Conservation (phyloP, 2,113 vertebrate species). For the Lethenteron reissneri region DNA sequence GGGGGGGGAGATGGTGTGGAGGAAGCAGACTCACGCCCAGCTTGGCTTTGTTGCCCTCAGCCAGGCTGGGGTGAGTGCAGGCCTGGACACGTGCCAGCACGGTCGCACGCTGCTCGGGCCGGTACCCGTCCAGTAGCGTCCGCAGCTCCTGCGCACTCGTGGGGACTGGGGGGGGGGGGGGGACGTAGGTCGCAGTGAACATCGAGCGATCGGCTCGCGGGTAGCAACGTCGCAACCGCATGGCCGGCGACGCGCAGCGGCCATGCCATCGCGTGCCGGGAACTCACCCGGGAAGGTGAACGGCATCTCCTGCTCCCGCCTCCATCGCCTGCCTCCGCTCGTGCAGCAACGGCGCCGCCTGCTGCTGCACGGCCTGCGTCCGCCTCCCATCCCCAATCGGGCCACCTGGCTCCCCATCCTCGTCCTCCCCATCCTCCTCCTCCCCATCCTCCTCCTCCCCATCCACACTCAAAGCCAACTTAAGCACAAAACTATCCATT, state of each 20-base stretch:
- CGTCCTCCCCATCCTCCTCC: slow-evolving; percentile 11
- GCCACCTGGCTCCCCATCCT: slow-evolving; percentile 5
- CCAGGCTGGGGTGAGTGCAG: slow-evolving; percentile 64
- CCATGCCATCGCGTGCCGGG: background rate
- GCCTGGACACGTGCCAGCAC: slow-evolving; percentile 64
- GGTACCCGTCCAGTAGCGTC: slow-evolving; percentile 31
- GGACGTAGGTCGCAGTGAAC: background rate
- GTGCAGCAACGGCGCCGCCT: too few relatives aligned
- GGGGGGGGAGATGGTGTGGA: background rate
- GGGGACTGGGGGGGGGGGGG: slow-evolving; percentile 27
- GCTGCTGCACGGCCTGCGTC: too few relatives aligned
- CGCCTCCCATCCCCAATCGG: too few relatives aligned
- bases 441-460: slow-evolving; percentile 13
- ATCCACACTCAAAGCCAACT: slow-evolving; percentile 12
- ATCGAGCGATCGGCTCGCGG: background rate
- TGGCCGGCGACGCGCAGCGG: background rate
- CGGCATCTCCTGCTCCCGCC: slow-evolving; percentile 42
- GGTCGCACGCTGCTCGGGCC: slow-evolving; percentile 37
- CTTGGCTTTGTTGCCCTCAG: slow-evolving; percentile 58
- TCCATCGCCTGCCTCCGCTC: slow-evolving; percentile 11
- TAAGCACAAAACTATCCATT: too few relatives aligned
- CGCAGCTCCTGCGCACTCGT: slow-evolving; percentile 34
- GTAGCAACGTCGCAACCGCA: background rate
- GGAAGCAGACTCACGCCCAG: slow-evolving; percentile 30
- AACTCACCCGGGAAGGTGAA: slow-evolving; percentile 49